phyloP scores from a whole-genome alignment of 2,113 vertebrate species.

The Pseudolaguvia tuberculata region DNA sequence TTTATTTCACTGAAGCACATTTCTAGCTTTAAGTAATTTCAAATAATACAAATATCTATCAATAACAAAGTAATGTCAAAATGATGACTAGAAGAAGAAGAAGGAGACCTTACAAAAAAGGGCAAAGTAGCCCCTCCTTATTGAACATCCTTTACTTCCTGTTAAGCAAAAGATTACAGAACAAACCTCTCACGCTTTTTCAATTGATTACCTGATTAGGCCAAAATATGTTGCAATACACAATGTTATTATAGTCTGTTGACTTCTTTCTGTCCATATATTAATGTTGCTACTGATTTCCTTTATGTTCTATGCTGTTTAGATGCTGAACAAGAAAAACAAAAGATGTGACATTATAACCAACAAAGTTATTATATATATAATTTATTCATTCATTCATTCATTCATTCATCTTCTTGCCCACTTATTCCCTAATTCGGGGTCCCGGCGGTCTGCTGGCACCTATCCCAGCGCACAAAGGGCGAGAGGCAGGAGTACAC shows the following conservation, averaged over 20 bases:
- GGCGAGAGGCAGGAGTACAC: no score
- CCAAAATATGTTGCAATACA: background rate
- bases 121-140: background rate
- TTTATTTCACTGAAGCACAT: background rate
- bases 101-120: background rate
- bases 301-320: no score
- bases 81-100: background rate
- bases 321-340: background rate
- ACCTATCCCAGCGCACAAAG: no score
- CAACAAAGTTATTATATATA: no score
- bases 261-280: background rate
- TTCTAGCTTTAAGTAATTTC: background rate
- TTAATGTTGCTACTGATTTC: background rate
- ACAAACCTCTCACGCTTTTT: background rate
- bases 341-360: background rate
- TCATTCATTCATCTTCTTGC: no score
- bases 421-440: no score
- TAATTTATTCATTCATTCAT: no score
- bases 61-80: background rate
- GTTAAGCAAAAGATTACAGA: background rate
- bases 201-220: background rate
- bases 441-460: no score
- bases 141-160: background rate
- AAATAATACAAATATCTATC: constrained; percentile 3
- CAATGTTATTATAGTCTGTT: background rate